Conservation (phyloP, 2,113 vertebrate species). For the Ariopsis seemanni region DNA sequence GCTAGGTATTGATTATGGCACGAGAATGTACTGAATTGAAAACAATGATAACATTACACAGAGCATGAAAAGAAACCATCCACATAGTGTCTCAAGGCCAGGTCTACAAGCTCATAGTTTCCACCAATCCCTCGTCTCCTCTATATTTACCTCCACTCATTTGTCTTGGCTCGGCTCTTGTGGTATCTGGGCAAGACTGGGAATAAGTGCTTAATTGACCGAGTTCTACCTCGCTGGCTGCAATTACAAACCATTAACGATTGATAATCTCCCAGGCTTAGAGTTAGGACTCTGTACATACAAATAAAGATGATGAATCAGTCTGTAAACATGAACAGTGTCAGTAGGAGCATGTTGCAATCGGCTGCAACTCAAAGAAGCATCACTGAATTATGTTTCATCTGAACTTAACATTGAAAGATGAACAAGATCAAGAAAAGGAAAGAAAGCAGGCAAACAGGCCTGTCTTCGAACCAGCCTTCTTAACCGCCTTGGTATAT, state of each 20-base stretch:
- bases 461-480: conserved; percentile 38
- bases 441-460: conserved; percentile 19
- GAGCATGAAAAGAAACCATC: neutral
- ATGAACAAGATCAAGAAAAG: neutral
- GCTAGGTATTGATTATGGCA: neutral
- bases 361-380: neutral
- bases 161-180: neutral
- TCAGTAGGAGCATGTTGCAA: neutral
- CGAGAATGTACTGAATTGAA: neutral
- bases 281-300: neutral
- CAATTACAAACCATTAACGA: neutral
- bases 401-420: neutral
- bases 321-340: neutral
- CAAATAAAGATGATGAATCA: neutral
- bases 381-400: neutral
- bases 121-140: no score
- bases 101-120: neutral
- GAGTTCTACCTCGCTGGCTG: neutral
- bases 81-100: neutral
- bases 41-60: neutral
- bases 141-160: neutral
- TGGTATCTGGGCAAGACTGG: neutral
- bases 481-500: conserved; percentile 1
- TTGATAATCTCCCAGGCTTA: neutral
- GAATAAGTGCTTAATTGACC: neutral